Conservation (phyloP, 2,888 invertebrate genomes). For the Dryobotodes eremita region DNA sequence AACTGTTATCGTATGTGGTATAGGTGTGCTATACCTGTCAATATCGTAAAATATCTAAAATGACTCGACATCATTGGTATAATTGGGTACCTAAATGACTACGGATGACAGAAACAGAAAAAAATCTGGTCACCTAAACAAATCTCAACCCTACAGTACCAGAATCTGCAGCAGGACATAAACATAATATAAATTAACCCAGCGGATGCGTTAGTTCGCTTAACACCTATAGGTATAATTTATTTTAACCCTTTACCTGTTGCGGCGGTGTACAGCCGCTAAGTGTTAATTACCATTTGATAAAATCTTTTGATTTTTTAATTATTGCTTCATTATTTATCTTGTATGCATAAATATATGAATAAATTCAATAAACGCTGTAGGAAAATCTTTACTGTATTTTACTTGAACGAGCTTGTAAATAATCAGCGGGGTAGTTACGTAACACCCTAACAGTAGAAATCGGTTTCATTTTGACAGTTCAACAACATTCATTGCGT, state of each 20-base stretch:
- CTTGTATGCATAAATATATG: not conserved
- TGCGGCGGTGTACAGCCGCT: not conserved
- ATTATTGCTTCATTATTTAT: not conserved
- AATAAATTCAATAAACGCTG: not conserved
- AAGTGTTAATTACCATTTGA: slow-evolving; percentile 20
- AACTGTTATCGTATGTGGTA: too few relatives aligned
- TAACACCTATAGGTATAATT: slow-evolving; percentile 22
- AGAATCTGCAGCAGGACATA: not conserved
- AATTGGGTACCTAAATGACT: too few relatives aligned
- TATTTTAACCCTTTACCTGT: slow-evolving; percentile 11
- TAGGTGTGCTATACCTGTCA: too few relatives aligned
- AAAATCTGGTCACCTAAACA: not conserved
- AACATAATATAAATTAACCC: slow-evolving; percentile 17
- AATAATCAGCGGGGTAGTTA: too few relatives aligned
- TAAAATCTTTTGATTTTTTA: slow-evolving; percentile 15
- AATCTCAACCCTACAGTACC: slow-evolving; percentile 22
- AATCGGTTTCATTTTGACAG: too few relatives aligned
- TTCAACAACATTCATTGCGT: too few relatives aligned
- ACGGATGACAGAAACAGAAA: too few relatives aligned
- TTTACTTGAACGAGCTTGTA: not conserved
- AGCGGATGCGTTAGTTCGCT: slow-evolving; percentile 32
- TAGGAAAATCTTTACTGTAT: not conserved
- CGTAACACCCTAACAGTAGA: too few relatives aligned
- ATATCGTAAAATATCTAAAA: too few relatives aligned
- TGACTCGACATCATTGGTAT: too few relatives aligned